phyloP scores from a whole-genome alignment of 1,140 invertebrate species.

The Drosophila sulfurigaster region DNA sequence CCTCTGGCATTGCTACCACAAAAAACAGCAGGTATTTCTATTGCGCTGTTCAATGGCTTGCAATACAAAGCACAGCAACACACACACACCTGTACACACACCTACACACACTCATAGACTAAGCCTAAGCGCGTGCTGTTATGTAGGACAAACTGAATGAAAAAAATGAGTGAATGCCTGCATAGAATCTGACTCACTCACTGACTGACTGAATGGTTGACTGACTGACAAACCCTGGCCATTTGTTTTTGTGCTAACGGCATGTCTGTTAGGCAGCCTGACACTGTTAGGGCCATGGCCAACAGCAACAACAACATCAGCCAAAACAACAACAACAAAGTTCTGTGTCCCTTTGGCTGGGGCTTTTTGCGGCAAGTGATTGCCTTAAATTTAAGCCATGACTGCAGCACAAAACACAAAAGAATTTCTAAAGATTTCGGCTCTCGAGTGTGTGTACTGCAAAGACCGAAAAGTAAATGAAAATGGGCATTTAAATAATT shows the following conservation, averaged over 20 bases:
- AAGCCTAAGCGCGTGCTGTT: slow-evolving; percentile 39
- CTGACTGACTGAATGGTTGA: slow-evolving; percentile 39
- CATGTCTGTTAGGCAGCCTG: not conserved
- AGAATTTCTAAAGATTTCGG: slow-evolving; percentile 15
- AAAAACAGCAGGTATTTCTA: slow-evolving; percentile 36
- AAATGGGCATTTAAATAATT: slow-evolving; percentile 20
- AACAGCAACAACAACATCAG: not conserved
- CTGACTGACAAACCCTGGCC: slow-evolving; percentile 30
- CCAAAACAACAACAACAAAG: not conserved
- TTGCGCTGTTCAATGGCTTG: slow-evolving; percentile 66
- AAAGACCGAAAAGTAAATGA: slow-evolving; percentile 1
- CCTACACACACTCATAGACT: slow-evolving; percentile 15
- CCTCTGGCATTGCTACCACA: slow-evolving; percentile 12
- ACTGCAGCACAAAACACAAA: slow-evolving; percentile 1
- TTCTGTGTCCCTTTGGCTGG: slow-evolving; percentile 19
- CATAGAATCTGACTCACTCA: slow-evolving; percentile 33
- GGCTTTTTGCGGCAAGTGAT: slow-evolving; percentile 13
- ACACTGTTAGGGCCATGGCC: slow-evolving; percentile 50
- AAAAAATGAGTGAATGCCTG: slow-evolving; percentile 63
- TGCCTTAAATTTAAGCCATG: slow-evolving; percentile 54
- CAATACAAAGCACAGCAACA: slow-evolving; percentile 27
- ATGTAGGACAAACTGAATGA: slow-evolving; percentile 53
- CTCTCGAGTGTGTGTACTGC: not conserved
- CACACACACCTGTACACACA: slow-evolving; percentile 20
- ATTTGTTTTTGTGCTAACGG: slow-evolving; percentile 41